These are phyloP conservation scores for Drosophila affinis DNA, from an alignment of 2,888 invertebrate genomes.

Conservation along the genomic window DNA sequence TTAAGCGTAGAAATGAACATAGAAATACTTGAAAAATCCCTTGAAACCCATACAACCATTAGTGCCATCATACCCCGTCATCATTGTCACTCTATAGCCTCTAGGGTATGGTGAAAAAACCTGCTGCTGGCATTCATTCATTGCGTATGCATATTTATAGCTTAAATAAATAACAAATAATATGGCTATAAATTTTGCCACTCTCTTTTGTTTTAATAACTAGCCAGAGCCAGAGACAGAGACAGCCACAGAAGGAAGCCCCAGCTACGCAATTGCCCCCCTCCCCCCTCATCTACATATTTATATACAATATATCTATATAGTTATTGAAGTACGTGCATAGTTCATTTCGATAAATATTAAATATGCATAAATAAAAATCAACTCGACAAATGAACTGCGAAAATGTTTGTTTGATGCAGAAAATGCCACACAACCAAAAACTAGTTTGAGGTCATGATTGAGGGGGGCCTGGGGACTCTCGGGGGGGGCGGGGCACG, in stretches of 20 bases:
- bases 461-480: not conserved
- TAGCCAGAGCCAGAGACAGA: conserved; percentile 14
- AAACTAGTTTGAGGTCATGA: conserved; percentile 27
- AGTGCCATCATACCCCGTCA: not conserved
- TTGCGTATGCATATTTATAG: conserved; percentile 76
- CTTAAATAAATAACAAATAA: conserved; percentile 78
- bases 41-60: not conserved
- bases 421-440: conserved; percentile 25
- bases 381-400: conserved; percentile 49
- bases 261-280: not conserved
- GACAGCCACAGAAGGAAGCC: conserved; percentile 7
- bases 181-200: conserved; percentile 75
- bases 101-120: conserved; percentile 56
- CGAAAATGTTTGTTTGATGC: conserved; percentile 52
- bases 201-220: conserved; percentile 75
- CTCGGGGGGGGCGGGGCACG: conserved; percentile 1
- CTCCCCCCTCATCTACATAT: not conserved
- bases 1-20: too few relatives aligned
- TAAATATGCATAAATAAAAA: conserved; percentile 74
- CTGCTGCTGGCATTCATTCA: conserved; percentile 62
- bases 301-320: conserved; percentile 10
- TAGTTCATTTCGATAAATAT: conserved; percentile 58
- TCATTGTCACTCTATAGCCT: not conserved
- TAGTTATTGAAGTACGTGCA: not conserved
- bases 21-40: too few relatives aligned